Base-by-base conservation (phyloP, 2,113 vertebrate species). In the Pipa parva region DNA sequence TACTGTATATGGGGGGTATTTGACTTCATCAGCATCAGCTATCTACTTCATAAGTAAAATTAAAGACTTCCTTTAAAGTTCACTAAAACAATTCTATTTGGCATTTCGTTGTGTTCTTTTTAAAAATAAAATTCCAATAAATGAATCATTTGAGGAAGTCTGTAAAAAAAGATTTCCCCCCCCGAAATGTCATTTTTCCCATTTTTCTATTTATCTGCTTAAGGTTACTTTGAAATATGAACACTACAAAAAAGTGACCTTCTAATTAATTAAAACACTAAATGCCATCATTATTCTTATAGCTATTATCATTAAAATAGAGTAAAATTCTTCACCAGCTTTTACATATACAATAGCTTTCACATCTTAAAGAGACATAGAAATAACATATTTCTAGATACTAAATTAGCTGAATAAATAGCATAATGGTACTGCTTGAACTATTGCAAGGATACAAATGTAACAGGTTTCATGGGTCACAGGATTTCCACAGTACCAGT, bases 31-130 rank as follows among this genome's bases (percentile, higher is more conserved):
- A n/a, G n/a, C n/a, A n/a, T n/a, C n/a, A n/a, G n/a, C n/a, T n/a
- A n/a, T n/a, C n/a, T n/a, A n/a, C n/a, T n/a, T n/a, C n/a, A n/a
- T n/a, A n/a, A n/a, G n/a, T 2, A 42, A 42, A n/a, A 42, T 42
- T 42, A 17, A 6, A 42, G 17, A 42, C 39, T 15, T 42, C 39
- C 15, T 18, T n/a, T n/a, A 42, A 42, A 42, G 39, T 42, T 42
- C 39, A 42, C 11, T 17, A n/a, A 12, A 42, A 42, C 39, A 42
- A 42, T 42, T 42, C 13, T 42, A 13, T 25, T 54, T 54, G 50
- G 15, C 50, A 54, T 54, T 54, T 54, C 13, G 50, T 54, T 26
- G 26, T 54, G 50, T 25, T 27, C 25, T 54, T 54, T n/a, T 54
- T 26, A 54, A 54, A 25, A 13, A 15, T 4, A 54, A 26, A 54